Percentiles rank a stretch among this genome's conserved stretches.
Evolutionary conservation across 2,797 vertebrate species (phyloP).

Genomic region (Chanos chanos): DNA sequence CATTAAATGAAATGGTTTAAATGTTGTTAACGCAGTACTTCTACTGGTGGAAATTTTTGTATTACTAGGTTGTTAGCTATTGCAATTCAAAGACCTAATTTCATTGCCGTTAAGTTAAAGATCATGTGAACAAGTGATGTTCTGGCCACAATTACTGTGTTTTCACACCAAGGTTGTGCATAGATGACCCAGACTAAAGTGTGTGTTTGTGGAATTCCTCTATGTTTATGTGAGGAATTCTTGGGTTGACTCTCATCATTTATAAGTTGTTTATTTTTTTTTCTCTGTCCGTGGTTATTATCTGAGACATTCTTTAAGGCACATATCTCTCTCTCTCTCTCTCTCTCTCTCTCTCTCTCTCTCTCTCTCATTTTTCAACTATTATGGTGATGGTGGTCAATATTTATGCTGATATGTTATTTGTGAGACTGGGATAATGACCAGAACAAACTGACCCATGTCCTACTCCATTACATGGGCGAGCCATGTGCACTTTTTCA

Average conservation of each 20-base stretch:
- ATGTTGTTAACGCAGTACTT: too few relatives aligned
- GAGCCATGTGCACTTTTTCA: neutral
- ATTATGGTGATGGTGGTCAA: slow-evolving; percentile 20
- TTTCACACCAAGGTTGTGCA: slow-evolving; percentile 17
- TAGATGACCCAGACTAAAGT: slow-evolving; percentile 21
- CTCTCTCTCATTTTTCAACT: neutral
- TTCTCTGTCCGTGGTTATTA: slow-evolving; percentile 25
- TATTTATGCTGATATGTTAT: too few relatives aligned
- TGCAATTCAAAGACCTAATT: too few relatives aligned
- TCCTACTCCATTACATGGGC: neutral
- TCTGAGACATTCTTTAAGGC: slow-evolving; percentile 28
- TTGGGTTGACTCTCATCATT: slow-evolving; percentile 24
- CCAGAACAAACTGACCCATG: neutral
- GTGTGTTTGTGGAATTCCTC: slow-evolving; percentile 30
- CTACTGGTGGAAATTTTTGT: too few relatives aligned
- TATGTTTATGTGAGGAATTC: slow-evolving; percentile 30
- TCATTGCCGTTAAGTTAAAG: too few relatives aligned
- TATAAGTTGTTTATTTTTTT: slow-evolving; percentile 41
- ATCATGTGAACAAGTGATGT: too few relatives aligned
- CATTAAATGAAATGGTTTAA: too few relatives aligned
- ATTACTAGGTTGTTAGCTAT: too few relatives aligned
- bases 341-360: neutral
- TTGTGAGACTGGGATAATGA: slow-evolving; percentile 13
- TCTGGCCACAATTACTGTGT: neutral
- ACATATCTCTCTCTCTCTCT: slow-evolving; percentile 7